phyloP scores from a whole-genome alignment of 2,113 vertebrate genomes.

The Pelodiscus sinensis region DNA sequence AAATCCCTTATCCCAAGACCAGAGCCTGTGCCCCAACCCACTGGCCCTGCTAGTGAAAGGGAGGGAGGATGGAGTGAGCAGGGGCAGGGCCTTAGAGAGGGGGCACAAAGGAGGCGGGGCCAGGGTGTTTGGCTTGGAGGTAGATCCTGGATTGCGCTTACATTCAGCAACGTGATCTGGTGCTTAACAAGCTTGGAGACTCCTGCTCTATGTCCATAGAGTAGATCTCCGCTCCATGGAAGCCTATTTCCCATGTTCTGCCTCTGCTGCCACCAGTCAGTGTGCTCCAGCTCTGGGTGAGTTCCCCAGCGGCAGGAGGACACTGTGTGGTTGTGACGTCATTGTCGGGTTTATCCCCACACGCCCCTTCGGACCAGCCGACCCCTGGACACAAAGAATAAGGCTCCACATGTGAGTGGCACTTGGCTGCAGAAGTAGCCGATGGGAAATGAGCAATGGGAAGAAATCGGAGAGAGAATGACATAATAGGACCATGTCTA shows the following conservation, averaged over 20 bases:
- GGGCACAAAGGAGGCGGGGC: no score
- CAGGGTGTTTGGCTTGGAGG: no score
- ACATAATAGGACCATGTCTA: neutral
- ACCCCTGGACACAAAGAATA: neutral
- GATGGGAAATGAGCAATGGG: neutral
- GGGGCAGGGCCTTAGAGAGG: no score
- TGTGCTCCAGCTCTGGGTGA: neutral
- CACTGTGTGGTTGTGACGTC: neutral
- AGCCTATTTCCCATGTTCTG: neutral
- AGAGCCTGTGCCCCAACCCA: no score
- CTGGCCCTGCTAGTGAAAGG: no score
- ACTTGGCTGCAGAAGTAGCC: neutral
- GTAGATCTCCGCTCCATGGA: neutral
- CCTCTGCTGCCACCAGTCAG: neutral
- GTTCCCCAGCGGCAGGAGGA: neutral
- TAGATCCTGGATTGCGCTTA: no score
- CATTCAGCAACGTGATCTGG: no score
- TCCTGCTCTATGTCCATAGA: neutral
- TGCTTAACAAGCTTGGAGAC: no score
- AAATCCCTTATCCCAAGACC: no score
- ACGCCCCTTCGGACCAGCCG: neutral
- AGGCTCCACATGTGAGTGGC: neutral
- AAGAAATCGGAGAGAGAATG: neutral
- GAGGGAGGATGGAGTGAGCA: no score
- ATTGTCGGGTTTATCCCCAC: neutral